phyloP scores from a whole-genome alignment of 35 echinoderm and acorn worm genomes.

The Ptychodera flava region DNA sequence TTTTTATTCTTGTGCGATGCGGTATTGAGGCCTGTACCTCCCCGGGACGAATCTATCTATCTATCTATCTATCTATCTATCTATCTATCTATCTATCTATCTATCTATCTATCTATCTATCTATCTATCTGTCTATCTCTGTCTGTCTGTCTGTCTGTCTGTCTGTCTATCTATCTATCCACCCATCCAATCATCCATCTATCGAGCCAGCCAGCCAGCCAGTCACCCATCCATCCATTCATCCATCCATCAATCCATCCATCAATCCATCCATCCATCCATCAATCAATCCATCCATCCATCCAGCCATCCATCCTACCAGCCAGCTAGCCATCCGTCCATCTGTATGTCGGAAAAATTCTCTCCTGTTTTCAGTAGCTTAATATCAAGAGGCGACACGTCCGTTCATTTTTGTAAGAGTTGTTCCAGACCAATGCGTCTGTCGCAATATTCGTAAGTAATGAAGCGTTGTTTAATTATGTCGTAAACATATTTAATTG shows the following conservation, averaged over 20 bases:
- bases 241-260: neutral
- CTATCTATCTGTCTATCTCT: neutral
- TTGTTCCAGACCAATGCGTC: no score
- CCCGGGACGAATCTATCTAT: conserved; percentile 2
- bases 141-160: neutral
- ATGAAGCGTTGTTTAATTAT: no score
- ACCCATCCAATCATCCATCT: neutral
- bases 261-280: neutral
- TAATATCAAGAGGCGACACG: no score
- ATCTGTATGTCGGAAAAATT: no score
- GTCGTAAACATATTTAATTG: no score
- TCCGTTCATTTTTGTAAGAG: no score
- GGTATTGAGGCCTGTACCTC: no score
- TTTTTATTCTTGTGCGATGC: no score
- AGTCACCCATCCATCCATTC: neutral
- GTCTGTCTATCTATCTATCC: neutral
- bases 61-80: conserved; percentile 2
- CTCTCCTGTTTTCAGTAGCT: no score
- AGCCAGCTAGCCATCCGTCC: neutral
- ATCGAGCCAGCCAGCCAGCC: neutral
- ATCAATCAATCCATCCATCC: neutral
- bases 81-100: conserved; percentile 2
- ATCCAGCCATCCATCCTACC: neutral
- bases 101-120: conserved; percentile 2
- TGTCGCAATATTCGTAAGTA: no score